Conservation (phyloP, 2,797 vertebrate species). For the Sternotherus odoratus region DNA sequence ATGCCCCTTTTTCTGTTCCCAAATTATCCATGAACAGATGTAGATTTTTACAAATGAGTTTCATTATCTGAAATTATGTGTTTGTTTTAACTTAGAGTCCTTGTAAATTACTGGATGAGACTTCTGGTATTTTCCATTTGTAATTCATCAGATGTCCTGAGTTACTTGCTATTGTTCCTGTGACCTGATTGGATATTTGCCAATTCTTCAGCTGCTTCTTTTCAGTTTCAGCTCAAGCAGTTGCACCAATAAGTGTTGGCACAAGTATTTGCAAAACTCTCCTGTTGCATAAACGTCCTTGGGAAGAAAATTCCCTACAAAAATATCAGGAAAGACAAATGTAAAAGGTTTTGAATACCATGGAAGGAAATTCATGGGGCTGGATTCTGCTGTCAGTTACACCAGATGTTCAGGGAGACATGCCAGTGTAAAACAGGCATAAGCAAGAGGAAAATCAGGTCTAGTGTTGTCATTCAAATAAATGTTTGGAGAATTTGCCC, state of each 20-base stretch:
- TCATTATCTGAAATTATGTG: not conserved
- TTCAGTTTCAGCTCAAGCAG: not conserved
- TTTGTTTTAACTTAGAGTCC: not conserved
- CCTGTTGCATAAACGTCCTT: not conserved
- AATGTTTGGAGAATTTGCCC: not conserved
- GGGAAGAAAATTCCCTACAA: not conserved
- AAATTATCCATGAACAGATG: not conserved
- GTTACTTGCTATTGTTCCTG: not conserved
- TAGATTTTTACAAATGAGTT: not conserved
- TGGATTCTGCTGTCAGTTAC: not conserved
- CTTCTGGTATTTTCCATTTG: not conserved
- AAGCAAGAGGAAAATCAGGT: not conserved
- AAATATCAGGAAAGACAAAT: not conserved
- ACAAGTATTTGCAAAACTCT: not conserved
- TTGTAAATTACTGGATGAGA: not conserved
- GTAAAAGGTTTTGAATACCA: not conserved
- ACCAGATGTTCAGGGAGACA: not conserved
- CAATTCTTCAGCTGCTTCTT: not conserved
- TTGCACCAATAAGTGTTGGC: not conserved
- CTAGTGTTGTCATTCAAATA: not conserved
- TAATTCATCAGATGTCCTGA: not conserved
- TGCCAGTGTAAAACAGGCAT: not conserved
- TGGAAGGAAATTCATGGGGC: not conserved
- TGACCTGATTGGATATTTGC: not conserved
- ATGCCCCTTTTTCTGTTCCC: not conserved